Evolutionary conservation across 2,888 invertebrate genomes (phyloP).

Genomic region (Idaea aversata): DNA sequence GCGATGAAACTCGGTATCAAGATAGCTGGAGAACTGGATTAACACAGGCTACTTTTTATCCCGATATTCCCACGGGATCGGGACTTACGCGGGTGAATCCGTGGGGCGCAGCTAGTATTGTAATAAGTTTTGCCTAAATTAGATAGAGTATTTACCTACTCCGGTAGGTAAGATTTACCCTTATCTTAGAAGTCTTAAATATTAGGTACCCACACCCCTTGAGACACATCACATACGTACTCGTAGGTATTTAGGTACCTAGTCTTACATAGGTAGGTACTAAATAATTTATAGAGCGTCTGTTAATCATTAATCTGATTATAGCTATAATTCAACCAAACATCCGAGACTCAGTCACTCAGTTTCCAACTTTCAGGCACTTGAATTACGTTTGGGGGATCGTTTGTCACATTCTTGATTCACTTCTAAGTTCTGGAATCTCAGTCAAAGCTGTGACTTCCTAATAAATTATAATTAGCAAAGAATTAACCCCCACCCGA

Average conservation of each 20-base stretch:
- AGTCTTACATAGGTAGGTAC: too few relatives aligned
- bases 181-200: neutral
- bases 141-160: too few relatives aligned
- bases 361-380: neutral
- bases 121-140: too few relatives aligned
- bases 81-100: too few relatives aligned
- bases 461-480: neutral
- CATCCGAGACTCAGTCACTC: neutral
- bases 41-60: too few relatives aligned
- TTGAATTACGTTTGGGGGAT: neutral
- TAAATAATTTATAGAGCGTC: neutral
- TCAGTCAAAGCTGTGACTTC: neutral
- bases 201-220: neutral
- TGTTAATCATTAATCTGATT: neutral
- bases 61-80: too few relatives aligned
- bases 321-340: neutral
- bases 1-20: too few relatives aligned
- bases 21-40: too few relatives aligned
- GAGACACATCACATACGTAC: neutral
- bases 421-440: too few relatives aligned
- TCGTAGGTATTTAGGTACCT: neutral
- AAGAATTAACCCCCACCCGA: neutral
- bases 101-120: too few relatives aligned
- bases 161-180: too few relatives aligned
- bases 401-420: neutral